Conservation (phyloP, 37 sponge, comb jelly and placozoan genomes). For the Tethya wilhelma region DNA sequence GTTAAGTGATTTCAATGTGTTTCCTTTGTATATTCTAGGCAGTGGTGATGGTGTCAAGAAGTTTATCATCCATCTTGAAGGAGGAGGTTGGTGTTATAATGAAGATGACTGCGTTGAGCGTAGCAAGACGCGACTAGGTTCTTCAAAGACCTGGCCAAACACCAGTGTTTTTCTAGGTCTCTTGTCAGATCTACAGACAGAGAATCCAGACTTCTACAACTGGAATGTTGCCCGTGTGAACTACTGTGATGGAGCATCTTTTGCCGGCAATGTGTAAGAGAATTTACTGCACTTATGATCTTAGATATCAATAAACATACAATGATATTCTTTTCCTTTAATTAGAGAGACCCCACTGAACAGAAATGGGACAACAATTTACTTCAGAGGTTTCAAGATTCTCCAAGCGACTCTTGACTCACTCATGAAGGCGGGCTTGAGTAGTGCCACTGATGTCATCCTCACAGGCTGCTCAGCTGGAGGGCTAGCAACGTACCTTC, state of each 20-base stretch:
- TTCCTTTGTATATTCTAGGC: too few relatives aligned
- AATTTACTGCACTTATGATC: not conserved
- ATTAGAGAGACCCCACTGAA: too few relatives aligned
- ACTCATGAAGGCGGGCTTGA: slow-evolving; percentile 51
- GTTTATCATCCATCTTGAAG: slow-evolving; percentile 79
- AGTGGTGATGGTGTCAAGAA: slow-evolving; percentile 39
- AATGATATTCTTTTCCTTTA: too few relatives aligned
- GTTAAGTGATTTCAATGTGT: too few relatives aligned
- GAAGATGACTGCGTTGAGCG: slow-evolving; percentile 58
- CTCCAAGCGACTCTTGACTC: slow-evolving; percentile 39
- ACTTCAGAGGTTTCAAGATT: slow-evolving; percentile 10
- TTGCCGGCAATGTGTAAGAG: slow-evolving; percentile 74
- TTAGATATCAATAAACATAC: not conserved
- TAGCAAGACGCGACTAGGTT: slow-evolving; percentile 72
- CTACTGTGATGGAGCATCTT: slow-evolving; percentile 90
- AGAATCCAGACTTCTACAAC: slow-evolving; percentile 73
- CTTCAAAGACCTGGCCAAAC: slow-evolving; percentile 55
- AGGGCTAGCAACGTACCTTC: slow-evolving; percentile 80
- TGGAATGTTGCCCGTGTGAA: slow-evolving; percentile 66
- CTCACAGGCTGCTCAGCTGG: slow-evolving; percentile 93
- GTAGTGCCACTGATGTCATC: slow-evolving; percentile 66
- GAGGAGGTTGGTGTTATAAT: slow-evolving; percentile 83
- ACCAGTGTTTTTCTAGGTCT: slow-evolving; percentile 29
- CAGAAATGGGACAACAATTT: too few relatives aligned
- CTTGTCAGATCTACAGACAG: slow-evolving; percentile 27